Conservation (phyloP, 2,797 vertebrate species). For the Fringilla coelebs region DNA sequence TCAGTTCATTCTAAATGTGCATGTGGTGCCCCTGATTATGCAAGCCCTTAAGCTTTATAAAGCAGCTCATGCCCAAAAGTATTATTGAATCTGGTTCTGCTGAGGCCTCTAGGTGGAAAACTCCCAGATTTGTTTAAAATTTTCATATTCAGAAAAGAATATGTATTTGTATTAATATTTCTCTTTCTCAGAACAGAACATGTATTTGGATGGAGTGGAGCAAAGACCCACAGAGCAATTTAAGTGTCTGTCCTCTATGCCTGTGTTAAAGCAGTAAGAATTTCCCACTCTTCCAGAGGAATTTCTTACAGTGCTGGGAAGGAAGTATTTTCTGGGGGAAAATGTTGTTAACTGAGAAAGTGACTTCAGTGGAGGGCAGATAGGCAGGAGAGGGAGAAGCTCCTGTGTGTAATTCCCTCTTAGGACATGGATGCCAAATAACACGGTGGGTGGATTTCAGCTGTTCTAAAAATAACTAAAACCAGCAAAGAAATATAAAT, state of each 20-base stretch:
- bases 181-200: neutral
- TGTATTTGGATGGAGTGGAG: neutral
- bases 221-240: neutral
- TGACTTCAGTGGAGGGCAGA: neutral
- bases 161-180: neutral
- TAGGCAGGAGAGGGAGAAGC: neutral
- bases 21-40: neutral
- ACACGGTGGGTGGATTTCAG: neutral
- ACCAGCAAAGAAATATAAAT: neutral
- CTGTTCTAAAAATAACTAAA: neutral
- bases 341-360: neutral
- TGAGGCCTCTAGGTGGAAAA: neutral
- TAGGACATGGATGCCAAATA: neutral
- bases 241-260: neutral
- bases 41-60: neutral
- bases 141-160: neutral
- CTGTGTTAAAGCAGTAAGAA: neutral
- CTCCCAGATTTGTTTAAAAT: neutral
- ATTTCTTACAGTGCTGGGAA: neutral
- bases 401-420: neutral
- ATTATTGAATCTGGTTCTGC: neutral
- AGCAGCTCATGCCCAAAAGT: neutral
- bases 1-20: neutral
- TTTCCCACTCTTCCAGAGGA: neutral
- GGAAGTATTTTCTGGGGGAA: neutral